Base-by-base conservation (phyloP, 2,797 vertebrate species). In the Thamnophis elegans region DNA sequence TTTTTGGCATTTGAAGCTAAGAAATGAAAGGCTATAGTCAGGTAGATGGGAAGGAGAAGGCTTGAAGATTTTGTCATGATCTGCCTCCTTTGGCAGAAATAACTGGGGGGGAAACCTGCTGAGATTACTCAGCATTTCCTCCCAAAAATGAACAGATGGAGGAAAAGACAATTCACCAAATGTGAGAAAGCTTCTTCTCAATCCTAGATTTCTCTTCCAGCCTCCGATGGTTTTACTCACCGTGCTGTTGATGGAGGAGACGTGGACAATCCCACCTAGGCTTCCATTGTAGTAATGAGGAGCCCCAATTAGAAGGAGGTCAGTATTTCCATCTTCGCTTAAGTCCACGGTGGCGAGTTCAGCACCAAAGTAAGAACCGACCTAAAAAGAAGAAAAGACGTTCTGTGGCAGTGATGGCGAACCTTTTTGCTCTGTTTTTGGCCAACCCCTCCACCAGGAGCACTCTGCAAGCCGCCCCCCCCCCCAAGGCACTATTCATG, bases 281-380 rank as follows among this genome's bases (percentile, higher is more conserved):
- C 90, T 92, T 86, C 93, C 6, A 14, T 96, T 95, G 91, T 97
- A 96, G 93, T 97, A 97, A 93, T 95, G 62, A 0, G 98, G 98
- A 0, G 97, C 98, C 60, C 98, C 98, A 42, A 98, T 98, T 94
- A 98, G 92, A 62, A 98, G 94, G 91, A 98, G 98, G 42, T 98
- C 98, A 1, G 97, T 98, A 88, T 97, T 22, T 18, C 93, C 92
- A 13, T 98, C 97, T 5, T 95, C 96, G 94, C 98, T 87, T 5
- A 98, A 60, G 32, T 98, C 98, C 16, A 98, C 20, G 9, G 97
- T 93, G 93, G 97, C 97, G 68, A 98, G 86, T 93, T 97, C 97
- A 10, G 97, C 97, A 4, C 98, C 98, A 82, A 98, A 98, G 94
- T 98, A 98, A 8, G 98, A 98, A 1, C 98, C 98, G 51, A 98